Base-by-base conservation (phyloP, 1,140 invertebrate genomes). In the Monomorium pharaonis region DNA sequence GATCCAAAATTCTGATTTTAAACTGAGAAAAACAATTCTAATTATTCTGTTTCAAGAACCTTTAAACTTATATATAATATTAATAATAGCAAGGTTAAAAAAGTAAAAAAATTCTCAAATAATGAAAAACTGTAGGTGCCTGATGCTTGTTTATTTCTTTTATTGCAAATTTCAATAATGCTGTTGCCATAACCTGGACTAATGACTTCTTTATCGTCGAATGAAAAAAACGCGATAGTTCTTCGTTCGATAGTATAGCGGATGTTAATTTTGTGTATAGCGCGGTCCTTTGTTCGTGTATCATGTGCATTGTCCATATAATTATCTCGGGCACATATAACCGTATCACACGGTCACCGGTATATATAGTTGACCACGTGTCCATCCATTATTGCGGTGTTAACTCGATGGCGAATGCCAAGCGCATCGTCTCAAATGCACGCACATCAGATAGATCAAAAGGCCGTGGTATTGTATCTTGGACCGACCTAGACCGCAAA, bases 381-480 rank as follows among this genome's bases (percentile, higher is more conserved):
- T 69, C 30, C 33, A 18, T 21, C 63, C 63, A 54, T 80, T 80
- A 70, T 80, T 80, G 77, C 49, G 16, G 18, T 80, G 77, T 80
- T 69, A 80, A 80, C 63, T 69, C 47, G 63, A 80, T 58, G 33
- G 63, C 49, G 16, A 54, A 80, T 80, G 21, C 63, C 77, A 69
- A 42, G 77, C 77, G 77, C 44, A 30, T 69, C 77, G 54, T 80
- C 77, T 80, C 77, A 70, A 69, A 80, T 70, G 77, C 76, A 47
- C 60, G 76, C 44, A 37, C 65, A 42, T 80, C 63, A 44, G 77
- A 42, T 80, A 80, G 77, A 80, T 80, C 77, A 70, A 80, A 80
- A 80, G 77, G 47, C 30, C 47, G 2, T 18, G 47, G 2, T 54
- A n/a, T 33, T 67, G 56, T 63, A 30, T 69, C 62, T 80, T 30